phyloP scores from a whole-genome alignment of 2,113 vertebrate species.

The Scopus umbretta region DNA sequence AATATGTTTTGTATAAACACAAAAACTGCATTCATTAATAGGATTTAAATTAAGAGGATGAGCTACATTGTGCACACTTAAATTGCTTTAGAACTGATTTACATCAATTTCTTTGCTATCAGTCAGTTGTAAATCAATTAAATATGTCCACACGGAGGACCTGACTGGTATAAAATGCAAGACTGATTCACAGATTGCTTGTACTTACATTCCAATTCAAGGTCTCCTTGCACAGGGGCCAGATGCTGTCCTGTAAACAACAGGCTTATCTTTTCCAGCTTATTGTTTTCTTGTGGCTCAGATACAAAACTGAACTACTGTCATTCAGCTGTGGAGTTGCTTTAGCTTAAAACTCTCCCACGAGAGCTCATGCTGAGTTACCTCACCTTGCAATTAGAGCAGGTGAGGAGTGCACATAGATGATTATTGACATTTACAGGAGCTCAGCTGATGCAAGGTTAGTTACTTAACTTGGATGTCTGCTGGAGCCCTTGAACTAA shows the following conservation, averaged over 20 bases:
- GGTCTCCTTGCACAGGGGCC: not conserved
- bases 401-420: not conserved
- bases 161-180: not conserved
- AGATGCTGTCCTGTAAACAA: not conserved
- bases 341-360: not conserved
- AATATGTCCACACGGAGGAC: not conserved
- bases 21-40: not conserved
- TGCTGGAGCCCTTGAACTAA: constrained; percentile 3
- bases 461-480: constrained; percentile 12
- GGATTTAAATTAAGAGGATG: not conserved
- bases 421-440: not conserved
- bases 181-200: not conserved
- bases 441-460: not conserved
- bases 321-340: not conserved
- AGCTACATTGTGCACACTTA: not conserved
- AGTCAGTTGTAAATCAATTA: not conserved
- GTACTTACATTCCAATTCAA: constrained; percentile 6
- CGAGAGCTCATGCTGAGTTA: not conserved
- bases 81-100: not conserved
- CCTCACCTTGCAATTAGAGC: constrained; percentile 8
- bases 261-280: not conserved
- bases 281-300: not conserved
- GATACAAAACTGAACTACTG: not conserved
- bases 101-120: not conserved
- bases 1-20: not conserved